Conservation (phyloP, 2,888 invertebrate genomes). For the Chalcis sispes region DNA sequence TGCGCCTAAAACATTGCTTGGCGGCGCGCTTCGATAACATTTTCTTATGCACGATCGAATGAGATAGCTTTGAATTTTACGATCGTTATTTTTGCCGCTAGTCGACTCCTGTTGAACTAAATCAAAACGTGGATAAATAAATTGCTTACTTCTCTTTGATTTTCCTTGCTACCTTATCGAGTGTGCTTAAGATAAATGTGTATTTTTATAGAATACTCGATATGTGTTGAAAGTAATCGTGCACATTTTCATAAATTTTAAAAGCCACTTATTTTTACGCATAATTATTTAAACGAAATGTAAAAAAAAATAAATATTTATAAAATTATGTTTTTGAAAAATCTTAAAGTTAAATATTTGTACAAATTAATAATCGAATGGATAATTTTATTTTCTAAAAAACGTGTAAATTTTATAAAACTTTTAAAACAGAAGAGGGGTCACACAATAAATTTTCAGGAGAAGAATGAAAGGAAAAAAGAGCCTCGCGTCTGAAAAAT, state of each 20-base stretch:
- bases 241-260: not conserved
- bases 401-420: too few species aligned
- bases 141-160: slow-evolving; percentile 4
- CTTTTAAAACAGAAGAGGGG: too few species aligned
- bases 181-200: slow-evolving; percentile 25
- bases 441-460: too few species aligned
- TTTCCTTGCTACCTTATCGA: not conserved
- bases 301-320: too few species aligned
- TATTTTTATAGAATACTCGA: slow-evolving; percentile 25
- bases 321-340: not conserved
- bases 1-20: too few species aligned
- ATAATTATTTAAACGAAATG: not conserved
- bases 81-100: slow-evolving; percentile 39
- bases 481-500: not conserved
- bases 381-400: too few species aligned
- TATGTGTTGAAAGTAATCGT: not conserved
- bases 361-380: too few species aligned
- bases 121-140: slow-evolving; percentile 18
- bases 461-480: slow-evolving; percentile 10
- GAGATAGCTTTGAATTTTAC: slow-evolving; percentile 23
- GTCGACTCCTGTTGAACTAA: slow-evolving; percentile 23
- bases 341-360: not conserved
- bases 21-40: not conserved
- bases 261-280: too few species aligned
- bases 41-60: not conserved